A percentile compares a stretch with the other conserved stretches of the same genome.
Evolutionary conservation across 1,140 invertebrate species (phyloP).

Genomic region (Drosophila sproati): DNA sequence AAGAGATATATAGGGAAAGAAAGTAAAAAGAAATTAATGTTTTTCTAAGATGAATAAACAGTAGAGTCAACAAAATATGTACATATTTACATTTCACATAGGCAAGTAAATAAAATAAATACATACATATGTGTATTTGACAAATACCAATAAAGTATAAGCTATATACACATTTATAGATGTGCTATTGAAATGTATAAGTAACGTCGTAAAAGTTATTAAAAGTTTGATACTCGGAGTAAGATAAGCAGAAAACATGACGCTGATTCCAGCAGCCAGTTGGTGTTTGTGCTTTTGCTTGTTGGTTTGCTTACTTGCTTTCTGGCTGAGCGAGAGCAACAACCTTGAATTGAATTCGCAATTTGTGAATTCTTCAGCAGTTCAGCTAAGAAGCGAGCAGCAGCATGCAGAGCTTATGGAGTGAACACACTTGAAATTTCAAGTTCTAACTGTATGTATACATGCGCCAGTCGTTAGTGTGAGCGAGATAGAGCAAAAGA

Average conservation of each 20-base stretch:
- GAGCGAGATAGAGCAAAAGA: conserved; percentile 24
- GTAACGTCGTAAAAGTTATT: background rate
- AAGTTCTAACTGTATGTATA: conserved; percentile 69
- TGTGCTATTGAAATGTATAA: background rate
- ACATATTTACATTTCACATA: too few relatives aligned
- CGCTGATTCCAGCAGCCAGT: conserved; percentile 22
- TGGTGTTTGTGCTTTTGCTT: too few relatives aligned
- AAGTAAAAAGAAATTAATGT: background rate
- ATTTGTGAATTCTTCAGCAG: conserved; percentile 71
- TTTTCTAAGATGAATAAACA: background rate
- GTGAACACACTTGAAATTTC: conserved; percentile 61
- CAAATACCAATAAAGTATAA: background rate
- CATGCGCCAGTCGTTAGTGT: conserved; percentile 5
- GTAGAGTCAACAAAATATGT: too few relatives aligned
- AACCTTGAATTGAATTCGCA: conserved; percentile 82
- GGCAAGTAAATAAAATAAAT: background rate
- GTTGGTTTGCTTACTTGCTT: background rate
- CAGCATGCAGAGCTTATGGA: conserved; percentile 30
- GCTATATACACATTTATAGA: background rate
- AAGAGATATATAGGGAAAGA: conserved; percentile 6
- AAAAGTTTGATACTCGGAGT: background rate
- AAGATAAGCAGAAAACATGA: conserved; percentile 30
- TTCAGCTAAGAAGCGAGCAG: conserved; percentile 26
- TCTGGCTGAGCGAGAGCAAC: conserved; percentile 60
- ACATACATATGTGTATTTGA: background rate